Percentiles rank a stretch among this genome's conserved stretches.
phyloP scores from a whole-genome alignment of 2,797 vertebrate genomes.

The Dipus sagitta region DNA sequence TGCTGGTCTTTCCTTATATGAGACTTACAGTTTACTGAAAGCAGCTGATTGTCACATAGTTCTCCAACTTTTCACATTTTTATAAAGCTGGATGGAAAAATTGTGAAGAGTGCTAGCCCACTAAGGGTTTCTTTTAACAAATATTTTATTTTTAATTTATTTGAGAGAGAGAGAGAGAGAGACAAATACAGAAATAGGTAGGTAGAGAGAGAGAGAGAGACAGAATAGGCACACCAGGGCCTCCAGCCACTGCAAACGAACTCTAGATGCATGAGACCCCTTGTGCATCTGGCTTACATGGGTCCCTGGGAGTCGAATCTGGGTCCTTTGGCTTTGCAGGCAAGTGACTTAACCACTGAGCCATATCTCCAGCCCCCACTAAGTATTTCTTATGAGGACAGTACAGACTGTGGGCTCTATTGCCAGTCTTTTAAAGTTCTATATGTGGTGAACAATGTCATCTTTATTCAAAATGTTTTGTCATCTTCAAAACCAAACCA shows the following conservation, averaged over 20 bases:
- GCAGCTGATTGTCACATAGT: background rate
- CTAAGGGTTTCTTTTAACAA: background rate
- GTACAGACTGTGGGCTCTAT: background rate
- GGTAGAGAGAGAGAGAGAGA: too few relatives aligned
- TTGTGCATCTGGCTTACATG: too few relatives aligned
- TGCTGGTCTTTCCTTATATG: background rate
- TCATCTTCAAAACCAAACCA: background rate
- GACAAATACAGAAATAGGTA: too few relatives aligned
- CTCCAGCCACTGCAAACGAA: too few relatives aligned
- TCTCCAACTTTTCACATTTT: slow-evolving; percentile 24
- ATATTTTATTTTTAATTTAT: too few relatives aligned
- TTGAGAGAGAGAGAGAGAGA: too few relatives aligned
- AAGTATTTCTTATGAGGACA: background rate
- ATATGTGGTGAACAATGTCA: background rate
- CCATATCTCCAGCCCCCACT: background rate
- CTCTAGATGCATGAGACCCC: too few relatives aligned
- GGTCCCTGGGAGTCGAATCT: too few relatives aligned
- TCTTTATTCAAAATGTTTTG: background rate
- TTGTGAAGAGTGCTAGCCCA: background rate
- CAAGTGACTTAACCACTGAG: too few relatives aligned
- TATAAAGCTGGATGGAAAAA: background rate
- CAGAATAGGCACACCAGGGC: too few relatives aligned
- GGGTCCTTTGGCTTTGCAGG: too few relatives aligned
- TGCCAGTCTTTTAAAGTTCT: background rate
- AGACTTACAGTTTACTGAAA: slow-evolving; percentile 21